Conservation (phyloP, 2,797 vertebrate genomes). For the Ispidina lecontei region DNA sequence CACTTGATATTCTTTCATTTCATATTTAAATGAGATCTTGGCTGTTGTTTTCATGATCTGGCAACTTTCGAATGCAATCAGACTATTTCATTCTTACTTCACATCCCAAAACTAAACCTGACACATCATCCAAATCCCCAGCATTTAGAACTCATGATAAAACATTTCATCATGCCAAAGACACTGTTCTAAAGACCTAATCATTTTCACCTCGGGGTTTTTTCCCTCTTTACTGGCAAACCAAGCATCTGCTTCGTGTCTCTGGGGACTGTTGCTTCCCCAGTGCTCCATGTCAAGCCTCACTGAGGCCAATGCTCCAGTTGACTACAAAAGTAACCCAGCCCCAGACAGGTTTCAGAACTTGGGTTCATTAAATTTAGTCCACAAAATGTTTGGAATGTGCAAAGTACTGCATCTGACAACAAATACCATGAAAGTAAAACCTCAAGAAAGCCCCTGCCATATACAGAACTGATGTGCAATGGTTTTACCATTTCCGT, state of each 20-base stretch:
- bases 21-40: slow-evolving; percentile 40
- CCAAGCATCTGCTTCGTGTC: not conserved
- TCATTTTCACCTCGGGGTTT: not conserved
- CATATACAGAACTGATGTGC: not conserved
- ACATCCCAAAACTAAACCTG: not conserved
- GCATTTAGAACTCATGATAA: not conserved
- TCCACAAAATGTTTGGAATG: not conserved
- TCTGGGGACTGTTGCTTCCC: not conserved
- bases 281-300: not conserved
- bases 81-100: not conserved
- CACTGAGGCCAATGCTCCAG: not conserved
- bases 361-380: not conserved
- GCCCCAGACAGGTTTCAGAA: not conserved
- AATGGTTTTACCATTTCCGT: slow-evolving; percentile 7
- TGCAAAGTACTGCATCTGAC: not conserved
- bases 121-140: not conserved
- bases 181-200: not conserved
- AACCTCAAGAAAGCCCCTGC: not conserved
- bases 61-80: not conserved
- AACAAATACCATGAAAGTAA: not conserved
- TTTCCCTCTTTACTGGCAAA: not conserved
- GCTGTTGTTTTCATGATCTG: slow-evolving; percentile 21
- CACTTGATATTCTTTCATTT: slow-evolving; percentile 8
- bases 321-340: not conserved
- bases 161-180: not conserved